Evolutionary conservation across 1,140 invertebrate species (phyloP), one percentile per base, ranked within the genome.

Genomic region (Drosophila leontia): DNA sequence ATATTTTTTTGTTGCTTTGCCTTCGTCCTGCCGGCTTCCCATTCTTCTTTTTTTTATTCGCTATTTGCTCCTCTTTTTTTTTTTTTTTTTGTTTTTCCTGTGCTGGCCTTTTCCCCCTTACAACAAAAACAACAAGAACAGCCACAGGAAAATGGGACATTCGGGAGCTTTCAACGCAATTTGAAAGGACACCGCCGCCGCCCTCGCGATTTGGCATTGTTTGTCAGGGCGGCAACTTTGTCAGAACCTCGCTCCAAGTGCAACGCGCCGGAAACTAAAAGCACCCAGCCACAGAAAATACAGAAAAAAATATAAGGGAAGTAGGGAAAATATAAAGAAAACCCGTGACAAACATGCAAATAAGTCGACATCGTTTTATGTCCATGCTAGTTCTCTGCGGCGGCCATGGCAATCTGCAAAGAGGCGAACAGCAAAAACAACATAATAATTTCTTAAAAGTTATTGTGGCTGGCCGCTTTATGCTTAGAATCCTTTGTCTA

Each of bases 151-250:
- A 81, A 84, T 88, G 84, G 84, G 84, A 35, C 84, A 88, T 80
- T 87, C 77, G 84, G 84, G 80, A 88, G 80, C 84, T 84, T 87
- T 87, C 84, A 88, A 88, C 84, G 84, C 84, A 87, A 80, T 83
- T 83, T 75, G 63, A 83, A 83, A 65, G 65, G 64, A 70, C 50
- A 44, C 68, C 77, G 59, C 76, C 71, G 67, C 67, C 80, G 56
- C 77, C 80, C 72, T 67, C 72, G 63, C 72, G 70, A 83, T 83
- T 88, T 19, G 72, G 79, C 82, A 87, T 87, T 88, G 84, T 88
- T 84, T 87, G 84, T 88, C 65, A 71, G 76, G 65, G 83, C 41
- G 64, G 82, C 75, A 53, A 71, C 50, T 75, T 74, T 81, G 79
- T 76, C 75, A 76, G 74, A 44, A 70, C 56, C 68, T 61, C 64